Conservation (phyloP, 2,797 vertebrate genomes). For the Schizopygopsis pylzovi region DNA sequence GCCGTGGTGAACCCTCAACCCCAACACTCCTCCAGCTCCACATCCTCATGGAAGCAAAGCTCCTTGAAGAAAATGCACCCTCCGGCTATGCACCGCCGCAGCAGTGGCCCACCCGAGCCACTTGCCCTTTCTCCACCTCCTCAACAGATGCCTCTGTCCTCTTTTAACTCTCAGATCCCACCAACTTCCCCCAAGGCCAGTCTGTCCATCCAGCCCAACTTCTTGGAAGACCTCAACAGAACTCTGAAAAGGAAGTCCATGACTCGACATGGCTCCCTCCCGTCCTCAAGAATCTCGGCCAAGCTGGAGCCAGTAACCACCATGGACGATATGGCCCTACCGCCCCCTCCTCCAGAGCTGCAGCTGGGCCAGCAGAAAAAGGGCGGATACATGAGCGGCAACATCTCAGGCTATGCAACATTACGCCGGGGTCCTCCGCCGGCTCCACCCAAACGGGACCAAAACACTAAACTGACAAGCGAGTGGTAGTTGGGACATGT, state of each 20-base stretch:
- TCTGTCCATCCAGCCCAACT: slow-evolving; percentile 88
- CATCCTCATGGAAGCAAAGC: slow-evolving; percentile 82
- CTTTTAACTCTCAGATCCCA: slow-evolving; percentile 77
- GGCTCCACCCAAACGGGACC: slow-evolving; percentile 94
- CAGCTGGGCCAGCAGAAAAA: slow-evolving; percentile 86
- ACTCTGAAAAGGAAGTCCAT: slow-evolving; percentile 97
- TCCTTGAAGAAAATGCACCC: slow-evolving; percentile 87
- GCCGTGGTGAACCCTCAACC: slow-evolving; percentile 96
- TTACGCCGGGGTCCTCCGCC: slow-evolving; percentile 94
- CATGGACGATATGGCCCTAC: slow-evolving; percentile 97
- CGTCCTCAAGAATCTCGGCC: slow-evolving; percentile 82
- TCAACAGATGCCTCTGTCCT: slow-evolving; percentile 73
- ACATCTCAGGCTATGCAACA: slow-evolving; percentile 98
- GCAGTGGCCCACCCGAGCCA: slow-evolving; percentile 81
- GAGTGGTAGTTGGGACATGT: slow-evolving; percentile 82
- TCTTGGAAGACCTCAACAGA: slow-evolving; percentile 97
- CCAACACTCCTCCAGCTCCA: slow-evolving; percentile 74
- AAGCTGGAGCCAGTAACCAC: slow-evolving; percentile 90
- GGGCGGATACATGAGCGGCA: slow-evolving; percentile 82
- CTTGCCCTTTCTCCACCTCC: slow-evolving; percentile 70
- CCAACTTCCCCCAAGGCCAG: slow-evolving; percentile 90
- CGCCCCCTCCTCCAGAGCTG: slow-evolving; percentile 92
- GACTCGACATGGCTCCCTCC: slow-evolving; percentile 90
- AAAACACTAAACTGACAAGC: slow-evolving; percentile 95
- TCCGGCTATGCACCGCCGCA: slow-evolving; percentile 83